Conservation (phyloP, 2,888 invertebrate genomes). For the Megaustenia siamemsis region DNA sequence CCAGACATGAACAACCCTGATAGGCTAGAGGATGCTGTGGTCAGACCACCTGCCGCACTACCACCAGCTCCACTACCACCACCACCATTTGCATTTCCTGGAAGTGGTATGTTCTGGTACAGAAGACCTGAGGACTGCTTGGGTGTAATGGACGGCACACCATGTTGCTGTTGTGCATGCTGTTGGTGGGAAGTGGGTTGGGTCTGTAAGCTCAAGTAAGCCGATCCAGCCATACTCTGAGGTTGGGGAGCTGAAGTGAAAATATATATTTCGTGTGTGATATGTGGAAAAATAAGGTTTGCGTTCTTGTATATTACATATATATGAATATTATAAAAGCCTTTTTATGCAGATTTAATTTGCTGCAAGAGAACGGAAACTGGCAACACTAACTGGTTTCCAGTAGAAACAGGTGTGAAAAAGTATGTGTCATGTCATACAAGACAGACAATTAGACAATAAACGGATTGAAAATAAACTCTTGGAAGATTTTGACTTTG, state of each 20-base stretch:
- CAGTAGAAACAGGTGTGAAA: no score
- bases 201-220: slow-evolving; percentile 17
- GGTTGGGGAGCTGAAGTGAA: slow-evolving; percentile 6
- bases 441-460: no score
- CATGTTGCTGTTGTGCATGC: slow-evolving; percentile 74
- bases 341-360: no score
- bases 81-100: slow-evolving; percentile 42
- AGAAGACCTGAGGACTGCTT: slow-evolving; percentile 45
- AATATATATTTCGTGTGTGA: no score
- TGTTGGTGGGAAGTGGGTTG: slow-evolving; percentile 25
- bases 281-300: no score
- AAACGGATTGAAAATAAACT: no score
- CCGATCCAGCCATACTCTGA: slow-evolving; percentile 18
- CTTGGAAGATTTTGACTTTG: no score
- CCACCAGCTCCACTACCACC: slow-evolving; percentile 56
- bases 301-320: no score
- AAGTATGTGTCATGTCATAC: no score
- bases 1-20: slow-evolving; percentile 41
- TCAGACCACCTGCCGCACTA: neutral
- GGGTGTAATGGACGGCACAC: slow-evolving; percentile 61
- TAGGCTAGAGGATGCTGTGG: neutral
- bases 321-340: no score
- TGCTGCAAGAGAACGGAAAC: no score
- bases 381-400: no score
- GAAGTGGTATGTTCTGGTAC: slow-evolving; percentile 53